phyloP scores from a whole-genome alignment of 2,888 invertebrate species.

The Caenorhabditis drosophilae region DNA sequence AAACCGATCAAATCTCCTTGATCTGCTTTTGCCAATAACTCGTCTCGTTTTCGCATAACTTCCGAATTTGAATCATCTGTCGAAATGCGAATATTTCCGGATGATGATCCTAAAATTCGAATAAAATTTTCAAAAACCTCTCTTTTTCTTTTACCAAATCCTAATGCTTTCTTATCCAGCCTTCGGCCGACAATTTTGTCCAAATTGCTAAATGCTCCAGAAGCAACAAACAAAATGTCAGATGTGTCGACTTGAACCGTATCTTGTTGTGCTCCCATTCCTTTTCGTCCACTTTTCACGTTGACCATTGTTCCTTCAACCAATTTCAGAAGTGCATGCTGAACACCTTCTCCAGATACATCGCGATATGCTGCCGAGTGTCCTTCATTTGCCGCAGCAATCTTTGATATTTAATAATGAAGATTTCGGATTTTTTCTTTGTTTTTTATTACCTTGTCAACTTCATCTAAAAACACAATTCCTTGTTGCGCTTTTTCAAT shows the following conservation, averaged over 20 bases:
- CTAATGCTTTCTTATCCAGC: slow-evolving; percentile 71
- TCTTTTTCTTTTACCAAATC: slow-evolving; percentile 33
- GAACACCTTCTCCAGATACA: slow-evolving; percentile 98
- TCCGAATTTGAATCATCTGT: slow-evolving; percentile 49
- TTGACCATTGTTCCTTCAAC: slow-evolving; percentile 96
- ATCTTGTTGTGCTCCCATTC: slow-evolving; percentile 58
- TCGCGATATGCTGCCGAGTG: slow-evolving; percentile 81
- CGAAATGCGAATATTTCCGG: slow-evolving; percentile 43
- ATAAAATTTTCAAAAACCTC: no score
- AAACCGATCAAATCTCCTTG: slow-evolving; percentile 52
- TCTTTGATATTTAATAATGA: no score
- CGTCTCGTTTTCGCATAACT: slow-evolving; percentile 48
- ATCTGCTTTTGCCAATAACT: slow-evolving; percentile 47
- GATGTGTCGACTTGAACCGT: slow-evolving; percentile 85
- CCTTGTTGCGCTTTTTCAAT: slow-evolving; percentile 96
- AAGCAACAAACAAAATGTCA: slow-evolving; percentile 96
- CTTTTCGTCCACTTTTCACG: slow-evolving; percentile 73
- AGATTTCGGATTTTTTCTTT: neutral
- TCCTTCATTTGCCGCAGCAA: slow-evolving; percentile 84
- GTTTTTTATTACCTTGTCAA: slow-evolving; percentile 83
- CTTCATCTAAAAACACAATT: slow-evolving; percentile 97
- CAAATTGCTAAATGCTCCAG: slow-evolving; percentile 96
- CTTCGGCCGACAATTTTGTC: slow-evolving; percentile 85
- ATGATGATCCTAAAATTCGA: slow-evolving; percentile 26
- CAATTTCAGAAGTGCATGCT: slow-evolving; percentile 83